Evolutionary conservation across 35 echinoderm and acorn worm genomes (phyloP).

Genomic region (Ophioderma brevispina): DNA sequence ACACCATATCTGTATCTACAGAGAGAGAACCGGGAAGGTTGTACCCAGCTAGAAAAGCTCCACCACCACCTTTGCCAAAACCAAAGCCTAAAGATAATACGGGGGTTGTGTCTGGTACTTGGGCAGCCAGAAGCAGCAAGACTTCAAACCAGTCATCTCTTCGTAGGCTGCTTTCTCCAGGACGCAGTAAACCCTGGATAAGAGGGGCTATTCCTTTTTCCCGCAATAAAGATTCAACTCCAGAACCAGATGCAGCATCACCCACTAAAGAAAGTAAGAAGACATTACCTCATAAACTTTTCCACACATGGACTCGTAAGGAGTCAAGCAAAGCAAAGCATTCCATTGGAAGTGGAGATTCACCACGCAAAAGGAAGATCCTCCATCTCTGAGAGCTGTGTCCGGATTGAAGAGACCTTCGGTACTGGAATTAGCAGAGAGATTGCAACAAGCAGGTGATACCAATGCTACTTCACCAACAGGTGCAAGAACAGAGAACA

Average conservation of each 20-base stretch:
- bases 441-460: neutral
- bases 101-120: neutral
- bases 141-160: neutral
- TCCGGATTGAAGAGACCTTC: constrained; percentile 3
- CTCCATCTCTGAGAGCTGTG: neutral
- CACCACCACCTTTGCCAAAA: constrained; percentile 72
- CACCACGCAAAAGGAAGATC: neutral
- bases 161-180: neutral
- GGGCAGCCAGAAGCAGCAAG: neutral
- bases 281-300: neutral
- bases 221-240: neutral
- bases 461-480: neutral
- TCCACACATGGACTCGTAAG: neutral
- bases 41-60: constrained; percentile 42
- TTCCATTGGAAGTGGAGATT: neutral
- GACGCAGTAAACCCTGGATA: neutral
- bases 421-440: neutral
- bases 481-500: neutral
- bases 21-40: constrained; percentile 5
- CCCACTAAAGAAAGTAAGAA: neutral
- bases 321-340: neutral
- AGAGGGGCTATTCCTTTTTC: neutral
- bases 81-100: constrained; percentile 25
- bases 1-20: constrained; percentile 57
- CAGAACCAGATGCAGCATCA: neutral